Base-by-base conservation (phyloP, 23 tunicate genomes). In the Oikopleura dioica region DNA sequence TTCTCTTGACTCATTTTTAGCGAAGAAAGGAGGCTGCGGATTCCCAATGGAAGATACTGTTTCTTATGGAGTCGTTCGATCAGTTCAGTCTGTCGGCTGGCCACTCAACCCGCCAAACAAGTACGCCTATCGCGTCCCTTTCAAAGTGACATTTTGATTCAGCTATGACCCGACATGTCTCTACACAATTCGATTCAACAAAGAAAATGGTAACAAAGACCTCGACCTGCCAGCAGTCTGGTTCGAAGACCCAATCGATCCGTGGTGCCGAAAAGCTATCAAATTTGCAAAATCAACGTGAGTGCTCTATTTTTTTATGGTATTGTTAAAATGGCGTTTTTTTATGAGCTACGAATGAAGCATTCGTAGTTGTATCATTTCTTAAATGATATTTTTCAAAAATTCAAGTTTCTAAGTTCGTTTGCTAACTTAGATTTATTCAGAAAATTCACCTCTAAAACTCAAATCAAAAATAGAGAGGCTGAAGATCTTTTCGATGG, bases 21-120 rank as follows among this genome's bases (percentile, higher is more conserved):
- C n/a, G n/a, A n/a, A n/a, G n/a, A n/a, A n/a, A 63, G 72, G 30
- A 2, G 72, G 72, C 16, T 63, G 72, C 33, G 72, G 33, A 21
- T 2, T 63, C 33, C 72, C 72, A 31, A 21, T 63, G 4, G 72
- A 63, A 63, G 72, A 63, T 63, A 12, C 26, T 31, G 26, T 31
- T 24, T 23, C 2, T 23, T 2, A 23, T 2, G 72, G 72, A 4
- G 5, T 12, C 16, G 32, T 63, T 24, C 72, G 72, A 28, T 63
- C 72, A 24, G 72, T 31, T 63, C 72, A 63, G 33, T 63, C 72
- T 21, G 16, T 63, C 32, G 26, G 72, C 26, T 63, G 72, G 72
- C 72, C 72, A 28, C 33, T 63, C 5, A 63, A 23, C 4, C 72
- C 72, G 33, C 72, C 72, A 24, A n/a, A n/a, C n/a, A n/a, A n/a